Evolutionary conservation across 2,113 vertebrate genomes (phyloP), one percentile per base, ranked within the genome.

Genomic region (Ameiurus melas): DNA sequence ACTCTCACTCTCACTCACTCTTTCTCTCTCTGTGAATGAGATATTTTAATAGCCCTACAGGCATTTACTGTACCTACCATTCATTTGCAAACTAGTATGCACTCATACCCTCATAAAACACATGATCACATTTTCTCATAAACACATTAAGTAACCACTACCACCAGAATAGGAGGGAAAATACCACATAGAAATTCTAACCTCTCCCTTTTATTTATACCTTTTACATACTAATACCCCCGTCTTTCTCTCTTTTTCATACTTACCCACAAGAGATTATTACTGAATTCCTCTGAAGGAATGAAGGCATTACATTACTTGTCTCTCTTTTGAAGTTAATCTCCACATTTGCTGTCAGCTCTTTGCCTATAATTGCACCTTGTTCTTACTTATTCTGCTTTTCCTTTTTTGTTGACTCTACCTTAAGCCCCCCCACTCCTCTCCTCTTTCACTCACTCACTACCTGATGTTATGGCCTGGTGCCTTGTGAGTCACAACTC

Each of bases 401-500:
- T 92, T 91, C 92, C 85, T 39, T 30, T 55, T 80, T 83, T 82
- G 85, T 86, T 85, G 66, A 77, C 83, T 84, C 86, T 80, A 92
- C 92, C 91, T 94, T 91, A 92, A 85, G 92, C 83, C 90, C 78
- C 58, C 78, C 66, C 57, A 78, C 70, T 85, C 89, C 90, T 92
- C 90, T 30, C 39, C 53, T 30, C 88, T 77, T n/a, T 83, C 6
- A 20, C 77, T 86, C 62, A 87, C 85, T 80, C 88, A 89, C 92
- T 95, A 95, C 94, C 94, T 95, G 94, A 95, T 93, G 93, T 94
- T 91, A 92, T 95, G 95, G 94, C 94, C 91, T 82, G 27, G 87
- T 94, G 94, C 94, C 95, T 94, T 94, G 94, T 95, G 95, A 95
- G 94, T 95, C 95, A 95, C 94, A 95, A 94, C 94, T 96, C 94